A percentile compares a stretch with the other conserved stretches of the same genome.
These are phyloP conservation scores for Paramisgurnus dabryanus DNA, from an alignment of 2,113 vertebrate genomes.

Conservation along the genomic window DNA sequence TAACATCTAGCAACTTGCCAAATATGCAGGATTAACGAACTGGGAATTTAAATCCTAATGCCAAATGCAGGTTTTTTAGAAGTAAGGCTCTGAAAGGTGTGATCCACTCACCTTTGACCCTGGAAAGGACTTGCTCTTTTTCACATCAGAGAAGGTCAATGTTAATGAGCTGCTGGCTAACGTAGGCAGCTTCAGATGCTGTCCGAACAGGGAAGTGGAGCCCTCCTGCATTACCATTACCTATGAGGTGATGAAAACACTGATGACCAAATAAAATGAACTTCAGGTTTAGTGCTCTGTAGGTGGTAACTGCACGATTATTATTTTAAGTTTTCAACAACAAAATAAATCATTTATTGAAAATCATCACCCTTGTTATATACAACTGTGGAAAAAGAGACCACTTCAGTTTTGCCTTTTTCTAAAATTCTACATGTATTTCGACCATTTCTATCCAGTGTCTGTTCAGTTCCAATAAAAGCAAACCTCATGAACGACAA, in stretches of 20 bases:
- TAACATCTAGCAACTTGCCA: slow-evolving; percentile 59
- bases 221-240: slow-evolving; percentile 91
- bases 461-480: too few relatives aligned
- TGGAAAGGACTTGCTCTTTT: slow-evolving; percentile 84
- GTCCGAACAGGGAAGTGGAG: slow-evolving; percentile 81
- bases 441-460: too few relatives aligned
- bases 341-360: too few relatives aligned
- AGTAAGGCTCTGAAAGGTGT: slow-evolving; percentile 36
- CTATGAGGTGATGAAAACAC: slow-evolving; percentile 58
- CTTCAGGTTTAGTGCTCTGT: too few relatives aligned
- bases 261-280: not conserved
- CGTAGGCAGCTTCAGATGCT: slow-evolving; percentile 83
- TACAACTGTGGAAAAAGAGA: too few relatives aligned
- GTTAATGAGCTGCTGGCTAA: slow-evolving; percentile 81
- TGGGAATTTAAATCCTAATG: slow-evolving; percentile 16
- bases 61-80: not conserved
- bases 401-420: too few relatives aligned
- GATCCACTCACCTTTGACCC: slow-evolving; percentile 78
- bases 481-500: too few relatives aligned
- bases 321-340: too few relatives aligned
- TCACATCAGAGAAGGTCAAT: slow-evolving; percentile 78
- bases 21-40: slow-evolving; percentile 55
- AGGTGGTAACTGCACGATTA: too few relatives aligned
- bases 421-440: too few relatives aligned
- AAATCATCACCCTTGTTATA: too few relatives aligned